Percentiles rank a stretch among this genome's conserved stretches.
Evolutionary conservation across 2,888 invertebrate genomes (phyloP).

Genomic region (Callyntrura guangdongensis): DNA sequence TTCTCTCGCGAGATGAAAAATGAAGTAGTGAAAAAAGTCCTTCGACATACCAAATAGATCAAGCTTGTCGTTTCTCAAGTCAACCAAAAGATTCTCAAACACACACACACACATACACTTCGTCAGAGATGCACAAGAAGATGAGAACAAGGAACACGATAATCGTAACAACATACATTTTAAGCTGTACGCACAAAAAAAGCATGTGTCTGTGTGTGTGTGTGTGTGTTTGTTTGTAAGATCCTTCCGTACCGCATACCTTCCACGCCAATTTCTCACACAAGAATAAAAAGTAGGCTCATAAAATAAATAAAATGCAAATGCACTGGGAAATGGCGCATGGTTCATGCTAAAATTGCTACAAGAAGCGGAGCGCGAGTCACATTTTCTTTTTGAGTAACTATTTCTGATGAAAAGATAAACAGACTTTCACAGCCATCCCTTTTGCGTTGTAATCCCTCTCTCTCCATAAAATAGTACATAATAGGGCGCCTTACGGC

Average conservation of each 20-base stretch:
- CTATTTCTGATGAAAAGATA: conserved; percentile 73
- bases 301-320: conserved; percentile 66
- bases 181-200: background rate
- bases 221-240: background rate
- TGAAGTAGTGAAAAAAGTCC: conserved; percentile 77
- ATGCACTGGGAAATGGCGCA: conserved; percentile 51
- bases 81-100: conserved; percentile 21
- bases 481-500: background rate
- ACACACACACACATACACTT: background rate
- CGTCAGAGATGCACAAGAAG: conserved; percentile 13
- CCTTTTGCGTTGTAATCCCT: conserved; percentile 23
- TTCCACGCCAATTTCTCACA: conserved; percentile 2
- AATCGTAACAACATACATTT: no score
- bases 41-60: conserved; percentile 79
- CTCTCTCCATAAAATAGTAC: conserved; percentile 10
- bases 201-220: conserved; percentile 30
- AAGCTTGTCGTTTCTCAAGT: conserved; percentile 74
- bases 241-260: conserved; percentile 52
- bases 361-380: background rate
- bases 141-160: background rate
- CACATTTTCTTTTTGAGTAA: conserved; percentile 52
- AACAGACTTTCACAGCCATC: conserved; percentile 42
- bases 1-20: conserved; percentile 77
- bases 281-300: background rate
- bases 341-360: conserved; percentile 15